Evolutionary conservation across 2,888 invertebrate species (phyloP).

Genomic region (Harpalus rubripes): DNA sequence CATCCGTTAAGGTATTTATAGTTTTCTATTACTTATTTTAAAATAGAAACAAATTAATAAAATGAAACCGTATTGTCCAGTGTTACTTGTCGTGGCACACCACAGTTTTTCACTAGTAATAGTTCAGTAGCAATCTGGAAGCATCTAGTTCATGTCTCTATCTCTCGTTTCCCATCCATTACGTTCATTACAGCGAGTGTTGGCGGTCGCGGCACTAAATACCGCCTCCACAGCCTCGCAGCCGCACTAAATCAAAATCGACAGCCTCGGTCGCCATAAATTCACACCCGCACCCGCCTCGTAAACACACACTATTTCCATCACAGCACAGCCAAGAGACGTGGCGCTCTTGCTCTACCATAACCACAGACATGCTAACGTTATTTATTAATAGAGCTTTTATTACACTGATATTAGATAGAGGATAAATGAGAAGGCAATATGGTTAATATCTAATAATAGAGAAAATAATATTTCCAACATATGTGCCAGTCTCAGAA

Average conservation of each 20-base stretch:
- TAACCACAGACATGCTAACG: neutral
- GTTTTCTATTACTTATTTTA: too few relatives aligned
- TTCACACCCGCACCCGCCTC: slow-evolving; percentile 18
- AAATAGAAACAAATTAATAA: too few relatives aligned
- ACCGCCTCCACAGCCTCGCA: slow-evolving; percentile 24
- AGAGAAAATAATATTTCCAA: too few relatives aligned
- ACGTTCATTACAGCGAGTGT: slow-evolving; percentile 32
- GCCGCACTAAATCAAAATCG: slow-evolving; percentile 41
- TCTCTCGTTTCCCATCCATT: slow-evolving; percentile 42
- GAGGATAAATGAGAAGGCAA: neutral
- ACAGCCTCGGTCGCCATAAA: slow-evolving; percentile 52
- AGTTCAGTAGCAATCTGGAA: neutral
- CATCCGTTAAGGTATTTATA: too few relatives aligned
- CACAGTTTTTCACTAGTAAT: neutral
- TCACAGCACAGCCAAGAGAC: neutral
- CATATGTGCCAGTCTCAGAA: too few relatives aligned
- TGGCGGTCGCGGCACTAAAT: slow-evolving; percentile 44
- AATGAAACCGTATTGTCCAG: too few relatives aligned
- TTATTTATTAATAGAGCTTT: slow-evolving; percentile 29
- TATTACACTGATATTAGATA: slow-evolving; percentile 17
- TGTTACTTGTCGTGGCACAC: too few relatives aligned
- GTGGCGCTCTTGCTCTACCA: neutral
- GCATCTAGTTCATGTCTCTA: slow-evolving; percentile 22
- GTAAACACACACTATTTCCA: slow-evolving; percentile 33
- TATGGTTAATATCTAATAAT: too few relatives aligned